Conservation (phyloP, 2,888 invertebrate genomes). For the Phortica okadai region DNA sequence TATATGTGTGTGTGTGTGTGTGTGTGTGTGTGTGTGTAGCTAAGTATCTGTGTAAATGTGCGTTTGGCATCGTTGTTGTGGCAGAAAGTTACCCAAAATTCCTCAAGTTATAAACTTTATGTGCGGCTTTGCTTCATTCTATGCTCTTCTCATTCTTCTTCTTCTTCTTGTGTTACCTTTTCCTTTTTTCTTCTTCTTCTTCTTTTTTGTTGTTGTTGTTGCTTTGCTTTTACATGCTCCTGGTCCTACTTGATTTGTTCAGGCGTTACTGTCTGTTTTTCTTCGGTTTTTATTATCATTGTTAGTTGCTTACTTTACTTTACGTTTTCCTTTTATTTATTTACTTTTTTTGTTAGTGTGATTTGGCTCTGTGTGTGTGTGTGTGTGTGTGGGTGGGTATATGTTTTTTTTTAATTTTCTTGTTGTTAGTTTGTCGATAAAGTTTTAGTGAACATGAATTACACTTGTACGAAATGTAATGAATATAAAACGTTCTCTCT, state of each 20-base stretch:
- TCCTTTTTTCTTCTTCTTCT: background rate
- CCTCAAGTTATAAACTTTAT: slow-evolving; percentile 24
- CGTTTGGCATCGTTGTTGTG: background rate
- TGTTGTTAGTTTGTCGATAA: background rate
- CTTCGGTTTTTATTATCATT: slow-evolving; percentile 3
- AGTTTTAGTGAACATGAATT: no score
- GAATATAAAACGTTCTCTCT: no score
- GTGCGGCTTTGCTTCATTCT: slow-evolving; percentile 12
- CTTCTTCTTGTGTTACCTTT: background rate
- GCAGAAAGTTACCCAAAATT: slow-evolving; percentile 1
- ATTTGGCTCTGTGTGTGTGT: no score
- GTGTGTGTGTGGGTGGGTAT: no score
- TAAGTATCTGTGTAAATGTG: background rate
- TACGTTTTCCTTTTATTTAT: background rate
- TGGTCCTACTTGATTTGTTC: no score
- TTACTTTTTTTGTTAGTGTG: background rate
- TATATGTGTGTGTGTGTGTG: background rate
- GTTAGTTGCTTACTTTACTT: background rate
- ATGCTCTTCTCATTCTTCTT: background rate
- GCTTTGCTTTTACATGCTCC: background rate
- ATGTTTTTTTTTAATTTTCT: background rate
- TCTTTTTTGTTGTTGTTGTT: background rate
- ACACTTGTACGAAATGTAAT: no score
- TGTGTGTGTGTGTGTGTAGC: background rate
- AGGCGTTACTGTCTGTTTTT: background rate